Base-by-base conservation (phyloP, 2,113 vertebrate species). In the Dendropsophus ebraccatus region DNA sequence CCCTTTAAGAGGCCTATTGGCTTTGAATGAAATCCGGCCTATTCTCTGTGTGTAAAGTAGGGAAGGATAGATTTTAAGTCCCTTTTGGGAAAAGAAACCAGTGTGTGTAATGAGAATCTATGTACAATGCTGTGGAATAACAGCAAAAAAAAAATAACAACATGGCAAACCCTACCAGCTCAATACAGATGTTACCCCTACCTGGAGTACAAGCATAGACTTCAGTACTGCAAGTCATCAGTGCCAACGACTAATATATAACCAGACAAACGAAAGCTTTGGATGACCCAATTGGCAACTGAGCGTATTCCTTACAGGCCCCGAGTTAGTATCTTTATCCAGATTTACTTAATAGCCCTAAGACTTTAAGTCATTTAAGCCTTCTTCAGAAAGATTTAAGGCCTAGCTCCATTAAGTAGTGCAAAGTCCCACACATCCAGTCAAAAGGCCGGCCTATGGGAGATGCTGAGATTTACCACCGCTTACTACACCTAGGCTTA, bases 301-400 rank as follows among this genome's bases (percentile, higher is more conserved):
- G 9, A 28, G 25, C n/a, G 54, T 65, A 84, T 76, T 49, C 52
- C 83, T 50, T 65, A 37, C 54, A 50, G 37, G 52, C 69, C 69
- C 28, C 10, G 67, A 58, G 32, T 80, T 56, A 70, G 50, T 28
- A 79, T 50, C 84, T 58, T 73, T 62, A 58, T 41, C 35, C 52
- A 81, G 85, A 87, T 81, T 80, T 81, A 81, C 83, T 77, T 77
- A 84, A 84, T 77, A 60, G 73, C n/a, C 47, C 52, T 81, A 87
- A 58, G 50, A 52, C 65, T 58, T 58, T 80, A 81, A 73, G 65
- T 45, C 30, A 62, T 81, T 56, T 73, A 87, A 87, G 69, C 41
- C 78, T 74, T 81, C 67, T 80, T 86, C 77, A 87, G 52, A 78
- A 87, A 74, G 60, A 80, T 80, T 72, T 69, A 86, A 52, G 37